Conservation (phyloP, 2,797 vertebrate species). For the Enteromius argenteus region DNA sequence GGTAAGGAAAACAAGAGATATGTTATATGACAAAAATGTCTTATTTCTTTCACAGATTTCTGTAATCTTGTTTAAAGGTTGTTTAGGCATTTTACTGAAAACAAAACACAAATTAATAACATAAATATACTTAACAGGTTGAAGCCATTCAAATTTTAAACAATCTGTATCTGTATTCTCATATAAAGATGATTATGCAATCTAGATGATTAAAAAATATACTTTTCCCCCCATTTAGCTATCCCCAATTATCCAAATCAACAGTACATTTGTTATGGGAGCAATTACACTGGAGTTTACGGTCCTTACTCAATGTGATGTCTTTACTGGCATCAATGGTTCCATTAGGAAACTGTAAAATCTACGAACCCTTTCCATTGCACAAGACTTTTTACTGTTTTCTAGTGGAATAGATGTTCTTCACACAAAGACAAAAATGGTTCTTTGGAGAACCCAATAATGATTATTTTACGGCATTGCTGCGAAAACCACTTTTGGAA, state of each 20-base stretch:
- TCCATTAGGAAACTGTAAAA: background rate
- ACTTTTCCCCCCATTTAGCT: background rate
- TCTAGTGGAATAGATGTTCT: background rate
- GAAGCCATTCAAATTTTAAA: background rate
- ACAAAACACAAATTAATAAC: background rate
- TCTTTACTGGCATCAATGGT: background rate
- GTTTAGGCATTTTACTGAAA: background rate
- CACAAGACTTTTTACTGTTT: background rate
- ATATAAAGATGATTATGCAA: background rate
- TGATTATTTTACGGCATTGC: background rate
- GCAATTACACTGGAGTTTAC: background rate
- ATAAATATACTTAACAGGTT: background rate
- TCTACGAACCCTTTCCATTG: background rate
- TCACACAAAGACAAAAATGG: background rate
- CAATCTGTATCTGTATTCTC: too few species aligned
- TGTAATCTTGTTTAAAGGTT: background rate
- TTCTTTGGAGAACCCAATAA: background rate
- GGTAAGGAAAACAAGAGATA: background rate
- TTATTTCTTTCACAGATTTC: background rate
- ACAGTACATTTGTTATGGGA: background rate
- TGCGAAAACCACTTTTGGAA: background rate
- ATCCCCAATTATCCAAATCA: background rate
- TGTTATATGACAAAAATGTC: background rate
- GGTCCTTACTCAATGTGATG: background rate
- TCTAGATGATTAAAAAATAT: background rate